Conservation (phyloP, 2,113 vertebrate genomes). For the Ia io region DNA sequence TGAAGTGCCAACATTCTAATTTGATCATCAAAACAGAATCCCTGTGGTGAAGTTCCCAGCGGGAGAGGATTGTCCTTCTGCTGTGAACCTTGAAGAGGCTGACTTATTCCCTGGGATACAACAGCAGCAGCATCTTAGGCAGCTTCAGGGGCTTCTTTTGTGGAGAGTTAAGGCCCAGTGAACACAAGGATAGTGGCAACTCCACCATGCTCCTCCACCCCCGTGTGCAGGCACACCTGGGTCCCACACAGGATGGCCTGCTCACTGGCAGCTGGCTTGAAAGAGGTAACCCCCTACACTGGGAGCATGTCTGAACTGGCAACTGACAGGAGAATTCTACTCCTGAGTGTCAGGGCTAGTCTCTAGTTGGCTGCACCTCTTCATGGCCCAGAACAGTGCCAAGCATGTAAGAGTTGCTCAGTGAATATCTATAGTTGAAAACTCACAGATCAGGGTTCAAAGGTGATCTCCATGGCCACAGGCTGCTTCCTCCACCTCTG, state of each 20-base stretch:
- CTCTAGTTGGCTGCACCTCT: too few species aligned
- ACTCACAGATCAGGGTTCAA: background rate
- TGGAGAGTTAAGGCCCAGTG: background rate
- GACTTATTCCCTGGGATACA: background rate
- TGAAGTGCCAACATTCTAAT: background rate
- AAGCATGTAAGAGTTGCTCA: background rate
- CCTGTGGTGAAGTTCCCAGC: background rate
- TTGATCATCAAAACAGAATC: background rate
- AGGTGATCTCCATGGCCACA: background rate
- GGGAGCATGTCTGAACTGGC: background rate
- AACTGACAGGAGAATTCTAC: fast-evolving
- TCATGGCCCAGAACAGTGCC: background rate
- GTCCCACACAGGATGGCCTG: too few species aligned
- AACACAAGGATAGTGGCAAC: background rate
- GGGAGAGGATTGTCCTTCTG: background rate
- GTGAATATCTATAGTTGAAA: background rate
- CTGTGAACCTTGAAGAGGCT: background rate
- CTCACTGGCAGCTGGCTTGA: background rate
- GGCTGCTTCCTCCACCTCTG: background rate
- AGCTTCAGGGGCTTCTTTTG: background rate
- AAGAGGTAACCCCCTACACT: background rate
- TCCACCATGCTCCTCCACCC: fast-evolving
- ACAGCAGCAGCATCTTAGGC: background rate
- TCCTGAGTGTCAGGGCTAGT: background rate
- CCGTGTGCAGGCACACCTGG: background rate